Conservation (phyloP, 2,797 vertebrate species). For the Lagocephalus sceleratus region DNA sequence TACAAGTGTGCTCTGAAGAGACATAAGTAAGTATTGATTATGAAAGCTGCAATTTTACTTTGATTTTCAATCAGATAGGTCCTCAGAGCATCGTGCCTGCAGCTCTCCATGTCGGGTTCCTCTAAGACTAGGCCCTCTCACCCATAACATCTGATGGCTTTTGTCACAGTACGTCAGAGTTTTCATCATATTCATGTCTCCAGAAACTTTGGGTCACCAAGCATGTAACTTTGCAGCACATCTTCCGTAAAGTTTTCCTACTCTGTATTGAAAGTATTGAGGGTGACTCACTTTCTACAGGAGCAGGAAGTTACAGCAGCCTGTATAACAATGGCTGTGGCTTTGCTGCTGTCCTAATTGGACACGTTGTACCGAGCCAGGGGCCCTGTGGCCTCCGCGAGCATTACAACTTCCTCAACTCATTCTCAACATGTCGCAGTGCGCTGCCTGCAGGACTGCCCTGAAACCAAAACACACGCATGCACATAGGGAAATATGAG, state of each 20-base stretch:
- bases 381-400: slow-evolving; percentile 34
- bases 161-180: too few species aligned
- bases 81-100: too few species aligned
- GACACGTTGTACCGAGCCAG: slow-evolving; percentile 37
- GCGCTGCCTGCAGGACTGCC: slow-evolving; percentile 1
- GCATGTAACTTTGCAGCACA: neutral
- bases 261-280: slow-evolving; percentile 5
- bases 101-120: too few species aligned
- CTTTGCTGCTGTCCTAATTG: slow-evolving; percentile 45
- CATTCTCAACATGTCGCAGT: slow-evolving; percentile 31
- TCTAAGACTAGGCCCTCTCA: too few species aligned
- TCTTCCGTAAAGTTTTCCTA: slow-evolving; percentile 5
- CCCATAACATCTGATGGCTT: too few species aligned
- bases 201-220: too few species aligned
- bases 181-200: neutral
- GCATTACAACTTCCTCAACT: slow-evolving; percentile 27
- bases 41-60: too few species aligned
- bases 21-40: too few species aligned
- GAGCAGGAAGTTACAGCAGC: slow-evolving; percentile 17
- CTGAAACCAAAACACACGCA: slow-evolving; percentile 1
- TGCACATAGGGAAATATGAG: neutral
- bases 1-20: too few species aligned
- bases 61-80: too few species aligned
- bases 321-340: slow-evolving; percentile 11
- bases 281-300: slow-evolving; percentile 10